Evolutionary conservation across 2,888 invertebrate genomes (phyloP).

Genomic region (Chydorus sphaericus): DNA sequence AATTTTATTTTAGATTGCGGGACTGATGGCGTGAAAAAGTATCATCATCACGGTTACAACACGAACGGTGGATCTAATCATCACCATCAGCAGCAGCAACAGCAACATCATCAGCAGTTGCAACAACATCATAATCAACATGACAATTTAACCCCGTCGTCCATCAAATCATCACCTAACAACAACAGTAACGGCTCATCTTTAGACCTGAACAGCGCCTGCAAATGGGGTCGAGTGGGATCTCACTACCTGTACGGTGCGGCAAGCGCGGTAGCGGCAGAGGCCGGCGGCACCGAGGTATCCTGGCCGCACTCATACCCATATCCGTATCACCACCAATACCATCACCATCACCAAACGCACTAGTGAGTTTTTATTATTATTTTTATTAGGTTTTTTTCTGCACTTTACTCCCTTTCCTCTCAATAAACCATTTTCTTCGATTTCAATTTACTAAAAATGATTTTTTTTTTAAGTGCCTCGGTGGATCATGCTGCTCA

Average conservation of each 20-base stretch:
- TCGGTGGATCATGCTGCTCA: background rate
- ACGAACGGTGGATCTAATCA: background rate
- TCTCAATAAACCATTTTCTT: background rate
- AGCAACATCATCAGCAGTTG: background rate
- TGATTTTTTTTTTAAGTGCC: background rate
- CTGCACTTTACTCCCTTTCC: background rate
- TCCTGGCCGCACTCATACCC: slow-evolving; percentile 31
- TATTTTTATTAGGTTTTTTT: slow-evolving; percentile 21
- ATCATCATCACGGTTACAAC: background rate
- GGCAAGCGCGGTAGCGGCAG: slow-evolving; percentile 22
- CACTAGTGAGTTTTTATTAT: slow-evolving; percentile 42
- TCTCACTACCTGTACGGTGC: slow-evolving; percentile 15
- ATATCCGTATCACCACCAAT: slow-evolving; percentile 26
- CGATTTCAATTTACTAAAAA: background rate
- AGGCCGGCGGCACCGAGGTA: slow-evolving; percentile 41
- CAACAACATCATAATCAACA: background rate
- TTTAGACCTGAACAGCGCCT: slow-evolving; percentile 12
- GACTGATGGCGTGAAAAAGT: background rate
- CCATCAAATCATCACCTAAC: background rate
- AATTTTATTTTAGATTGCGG: slow-evolving; percentile 3
- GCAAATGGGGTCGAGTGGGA: slow-evolving; percentile 17
- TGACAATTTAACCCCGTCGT: background rate
- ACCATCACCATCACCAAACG: slow-evolving; percentile 28
- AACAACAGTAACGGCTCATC: background rate
- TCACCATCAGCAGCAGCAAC: background rate